Conservation (phyloP, 2,888 invertebrate species). For the Amphipyra tragopoginis region DNA sequence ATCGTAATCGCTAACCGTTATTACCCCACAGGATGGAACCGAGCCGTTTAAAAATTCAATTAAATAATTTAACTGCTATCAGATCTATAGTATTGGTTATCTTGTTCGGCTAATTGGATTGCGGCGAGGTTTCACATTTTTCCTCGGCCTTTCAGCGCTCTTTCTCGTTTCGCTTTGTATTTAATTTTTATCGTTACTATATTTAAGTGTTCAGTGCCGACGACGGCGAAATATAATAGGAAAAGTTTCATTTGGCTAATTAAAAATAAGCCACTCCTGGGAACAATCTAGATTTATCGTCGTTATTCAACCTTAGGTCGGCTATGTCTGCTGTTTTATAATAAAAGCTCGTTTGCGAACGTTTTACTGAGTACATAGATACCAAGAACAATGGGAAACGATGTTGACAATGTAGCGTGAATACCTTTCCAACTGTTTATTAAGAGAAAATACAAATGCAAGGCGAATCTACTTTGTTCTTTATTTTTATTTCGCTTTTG, state of each 20-base stretch:
- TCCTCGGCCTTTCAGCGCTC: conserved; percentile 67
- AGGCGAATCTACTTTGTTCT: conserved; percentile 37
- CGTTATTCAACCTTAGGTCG: conserved; percentile 75
- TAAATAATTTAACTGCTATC: conserved; percentile 73
- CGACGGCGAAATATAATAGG: conserved; percentile 81
- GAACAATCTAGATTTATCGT: conserved; percentile 83
- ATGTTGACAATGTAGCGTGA: conserved; percentile 71
- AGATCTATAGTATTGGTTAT: conserved; percentile 76
- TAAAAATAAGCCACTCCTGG: conserved; percentile 84
- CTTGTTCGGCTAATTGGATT: conserved; percentile 83
- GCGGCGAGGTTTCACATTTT: conserved; percentile 76
- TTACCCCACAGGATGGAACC: conserved; percentile 41
- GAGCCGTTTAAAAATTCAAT: conserved; percentile 68
- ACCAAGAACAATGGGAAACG: conserved; percentile 73
- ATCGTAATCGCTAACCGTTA: conserved; percentile 37
- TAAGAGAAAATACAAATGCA: conserved; percentile 64
- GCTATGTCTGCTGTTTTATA: conserved; percentile 72
- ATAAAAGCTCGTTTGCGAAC: conserved; percentile 75
- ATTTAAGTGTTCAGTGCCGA: conserved; percentile 68
- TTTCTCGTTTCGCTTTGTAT: conserved; percentile 72
- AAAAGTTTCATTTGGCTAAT: conserved; percentile 88
- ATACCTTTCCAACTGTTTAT: conserved; percentile 67
- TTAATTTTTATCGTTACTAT: conserved; percentile 78
- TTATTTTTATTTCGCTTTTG: conserved; percentile 56
- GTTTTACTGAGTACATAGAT: conserved; percentile 70